Evolutionary conservation across 2,888 invertebrate species (phyloP), one percentile per base, ranked within the genome.

Genomic region (Neoaliturus tenellus): DNA sequence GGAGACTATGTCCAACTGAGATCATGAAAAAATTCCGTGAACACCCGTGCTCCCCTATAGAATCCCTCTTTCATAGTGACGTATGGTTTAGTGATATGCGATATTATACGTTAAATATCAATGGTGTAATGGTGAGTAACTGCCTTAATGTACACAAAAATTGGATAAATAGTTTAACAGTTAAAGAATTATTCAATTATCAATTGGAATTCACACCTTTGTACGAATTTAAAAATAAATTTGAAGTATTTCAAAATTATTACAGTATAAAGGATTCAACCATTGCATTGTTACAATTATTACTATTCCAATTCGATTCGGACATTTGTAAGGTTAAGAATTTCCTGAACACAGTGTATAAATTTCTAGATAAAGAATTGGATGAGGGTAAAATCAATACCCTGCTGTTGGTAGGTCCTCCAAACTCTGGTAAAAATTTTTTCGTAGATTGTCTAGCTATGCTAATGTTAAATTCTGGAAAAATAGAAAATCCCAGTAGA

Each of bases 371-470:
- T 33, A 35, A 35, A 20, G 35, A 41, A 33, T 28, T 71, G 20
- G 71, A 71, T 39, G 71, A 71, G 23, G 81, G 81, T 0, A 81
- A 81, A 20, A 81, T 39, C 25, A 81, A 81, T 62, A 39, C 33
- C 17, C 28, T 81, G 2, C 35, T 81, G 17, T n/a, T 81, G 4
- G 35, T 48, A 4, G 58, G 81, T 12, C 62, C 67, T 2, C 28
- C 69, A 31, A 82, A 82, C 31, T 41, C 71, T 31, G 82, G 71
- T 12, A 82, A 82, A 51, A 82, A 82, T n/a, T 82, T 67, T 51
- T 82, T 71, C 31, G 20, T 67, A 23, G 82, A 82, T 35, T 69
- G 48, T 71, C 14, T 82, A 28, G 41, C 48, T n/a, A 31, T 28
- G 17, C 51, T 71, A n/a, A 39, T 44, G n/a, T n/a, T 82, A 5